Evolutionary conservation across 2,888 invertebrate species (phyloP), one percentile per base, ranked within the genome.

Genomic region (Drosophila prolongata): DNA sequence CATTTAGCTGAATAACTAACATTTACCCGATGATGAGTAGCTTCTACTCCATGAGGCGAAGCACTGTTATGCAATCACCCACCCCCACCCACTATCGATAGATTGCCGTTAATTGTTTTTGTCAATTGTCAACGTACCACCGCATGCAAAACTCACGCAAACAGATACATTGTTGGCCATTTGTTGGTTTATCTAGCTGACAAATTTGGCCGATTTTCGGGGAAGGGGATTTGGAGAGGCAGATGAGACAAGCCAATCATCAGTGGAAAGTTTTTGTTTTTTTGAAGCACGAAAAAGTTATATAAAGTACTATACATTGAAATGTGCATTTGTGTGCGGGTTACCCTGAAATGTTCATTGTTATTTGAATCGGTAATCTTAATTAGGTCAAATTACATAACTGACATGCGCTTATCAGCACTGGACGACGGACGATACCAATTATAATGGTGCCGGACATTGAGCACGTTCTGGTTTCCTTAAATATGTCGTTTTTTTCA

Each of bases 321-420:
- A 13, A 24, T 34, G 19, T 16, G 54, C 13, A 30, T 27, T 14
- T 14, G 43, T 16, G 43, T 0, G 10, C 10, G n/a, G 54, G 35
- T 16, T 34, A 46, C 54, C 35, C 40, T 53, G 38, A 53, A 46
- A 27, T n/a, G 11, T 55, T 49, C 42, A 49, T 40, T 56, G 56
- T 43, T 47, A 66, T 55, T 58, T 61, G 30, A 61, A 57, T 71
- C 64, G 56, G 54, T 71, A 71, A 71, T 64, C 64, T 65, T 65
- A 81, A 81, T 78, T 81, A 66, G 81, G 70, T 79, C 70, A 76
- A 72, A 72, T 85, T 81, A 65, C 79, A 72, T 78, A 62, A 65
- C 53, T n/a, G 38, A 24, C 49, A 8, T 14, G 11, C n/a, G 54
- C 60, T 60, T 60, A 64, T 64, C 60, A 64, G 38, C 61, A 40